A percentile compares a stretch with the other conserved stretches of the same genome.
phyloP scores from a whole-genome alignment of 2,113 vertebrate genomes.

The Elephantulus edwardii region DNA sequence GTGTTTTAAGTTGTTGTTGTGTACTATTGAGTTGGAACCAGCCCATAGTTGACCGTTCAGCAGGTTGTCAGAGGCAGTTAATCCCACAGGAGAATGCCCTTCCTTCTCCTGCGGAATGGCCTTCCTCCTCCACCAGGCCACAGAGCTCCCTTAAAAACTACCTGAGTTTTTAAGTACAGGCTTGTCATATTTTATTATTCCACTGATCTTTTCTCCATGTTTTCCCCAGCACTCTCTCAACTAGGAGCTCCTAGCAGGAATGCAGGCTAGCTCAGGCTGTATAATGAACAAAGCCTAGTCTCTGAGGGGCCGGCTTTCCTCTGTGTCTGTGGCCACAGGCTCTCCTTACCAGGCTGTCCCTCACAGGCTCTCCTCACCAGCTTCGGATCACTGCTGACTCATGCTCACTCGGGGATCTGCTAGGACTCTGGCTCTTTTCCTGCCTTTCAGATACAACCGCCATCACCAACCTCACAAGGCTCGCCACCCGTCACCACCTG shows the following conservation, averaged over 20 bases:
- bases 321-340: background rate
- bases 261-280: background rate
- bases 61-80: too few relatives aligned
- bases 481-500: background rate
- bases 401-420: constrained; percentile 22
- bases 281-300: background rate
- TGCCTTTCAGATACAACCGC: background rate
- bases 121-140: too few relatives aligned
- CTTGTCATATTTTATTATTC: constrained; percentile 8
- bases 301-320: background rate
- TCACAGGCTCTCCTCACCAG: background rate
- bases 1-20: too few relatives aligned
- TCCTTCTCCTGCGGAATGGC: too few relatives aligned
- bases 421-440: background rate
- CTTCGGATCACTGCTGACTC: constrained; percentile 64
- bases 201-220: background rate
- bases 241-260: background rate
- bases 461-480: background rate
- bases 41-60: too few relatives aligned
- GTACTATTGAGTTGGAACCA: too few relatives aligned
- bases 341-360: background rate
- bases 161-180: background rate
- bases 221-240: background rate
- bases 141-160: background rate
- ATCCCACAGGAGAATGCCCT: too few relatives aligned